Base-by-base conservation (phyloP, 2,888 invertebrate species). In the Metopia argyrocephala region DNA sequence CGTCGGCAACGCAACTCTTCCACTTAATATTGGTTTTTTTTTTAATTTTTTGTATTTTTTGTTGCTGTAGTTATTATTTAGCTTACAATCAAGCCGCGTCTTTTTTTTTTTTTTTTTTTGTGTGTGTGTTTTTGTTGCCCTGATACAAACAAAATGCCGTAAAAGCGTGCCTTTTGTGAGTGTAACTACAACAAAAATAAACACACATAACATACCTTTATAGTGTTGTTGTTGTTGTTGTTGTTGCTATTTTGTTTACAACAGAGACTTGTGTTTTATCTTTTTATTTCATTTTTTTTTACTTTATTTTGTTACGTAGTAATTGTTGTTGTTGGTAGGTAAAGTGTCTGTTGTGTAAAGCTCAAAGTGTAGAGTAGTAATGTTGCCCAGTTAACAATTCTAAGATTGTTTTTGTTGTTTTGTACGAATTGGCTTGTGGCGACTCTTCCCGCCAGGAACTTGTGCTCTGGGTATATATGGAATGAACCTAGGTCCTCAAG, bases 101-200 rank as follows among this genome's bases (percentile, higher is more conserved):
- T 76, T 62, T 66, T 69, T 66, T 20, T 64, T 50, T 62, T 59
- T n/a, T n/a, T n/a, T n/a, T n/a, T n/a, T n/a, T n/a, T n/a, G n/a
- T n/a, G n/a, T n/a, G n/a, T n/a, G n/a, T n/a, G n/a, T n/a, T n/a
- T n/a, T n/a, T n/a, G n/a, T n/a, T 45, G 48, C 38, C 46, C n/a
- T 54, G 4, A 52, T 31, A 25, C 38, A 57, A 27, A 76, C 75
- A 79, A 76, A 76, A 79, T 71, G 73, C 76, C 73, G 76, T 76
- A 76, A 76, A 80, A 80, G 76, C 71, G 80, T 80, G 80, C 80
- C 76, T 73, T 79, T 75, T 79, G 79, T 68, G 31, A 62, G 45
- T 68, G 52, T 52, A 59, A 21, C 1, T 57, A 64, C 25, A 20
- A 57, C 50, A 52, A 28, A n/a, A 38, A 38, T 15, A 57, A 9